Percentiles rank a stretch among this genome's conserved stretches.
Conservation (phyloP, 2,888 invertebrate species). For the Chymomyza amoena region DNA sequence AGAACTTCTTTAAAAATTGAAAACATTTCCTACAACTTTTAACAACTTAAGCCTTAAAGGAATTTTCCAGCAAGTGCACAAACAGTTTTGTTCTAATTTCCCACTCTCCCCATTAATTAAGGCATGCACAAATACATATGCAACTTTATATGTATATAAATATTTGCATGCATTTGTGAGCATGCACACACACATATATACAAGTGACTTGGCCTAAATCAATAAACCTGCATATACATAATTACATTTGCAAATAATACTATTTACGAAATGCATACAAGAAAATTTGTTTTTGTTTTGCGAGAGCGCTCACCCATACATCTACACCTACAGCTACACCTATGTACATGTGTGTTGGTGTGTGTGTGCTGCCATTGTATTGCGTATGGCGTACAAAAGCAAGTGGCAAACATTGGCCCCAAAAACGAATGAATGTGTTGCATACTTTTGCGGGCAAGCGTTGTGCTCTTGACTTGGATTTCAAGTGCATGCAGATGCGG, state of each 20-base stretch:
- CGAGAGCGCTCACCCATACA: not conserved
- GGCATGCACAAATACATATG: not conserved
- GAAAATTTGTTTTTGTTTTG: conserved; percentile 27
- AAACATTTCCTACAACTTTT: too few relatives aligned
- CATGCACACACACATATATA: not conserved
- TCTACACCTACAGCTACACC: not conserved
- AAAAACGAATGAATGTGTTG: conserved; percentile 23
- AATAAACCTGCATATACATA: conserved; percentile 40
- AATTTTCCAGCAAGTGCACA: not conserved
- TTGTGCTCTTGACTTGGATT: conserved; percentile 55
- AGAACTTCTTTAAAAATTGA: too few relatives aligned
- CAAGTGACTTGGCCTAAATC: conserved; percentile 15
- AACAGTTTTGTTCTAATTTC: not conserved
- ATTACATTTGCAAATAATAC: conserved; percentile 54
- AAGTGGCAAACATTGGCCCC: conserved; percentile 11
- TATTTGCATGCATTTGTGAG: not conserved
- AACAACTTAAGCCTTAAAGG: not conserved
- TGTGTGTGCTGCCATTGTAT: not conserved
- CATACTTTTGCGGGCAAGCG: conserved; percentile 32
- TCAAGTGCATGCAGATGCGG: conserved; percentile 54
- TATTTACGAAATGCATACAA: conserved; percentile 6
- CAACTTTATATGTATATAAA: not conserved
- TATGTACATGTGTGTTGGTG: not conserved
- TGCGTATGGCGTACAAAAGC: not conserved
- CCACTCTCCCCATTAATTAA: not conserved